phyloP scores from a whole-genome alignment of 1,140 invertebrate species.

The Cotesia vestalis region DNA sequence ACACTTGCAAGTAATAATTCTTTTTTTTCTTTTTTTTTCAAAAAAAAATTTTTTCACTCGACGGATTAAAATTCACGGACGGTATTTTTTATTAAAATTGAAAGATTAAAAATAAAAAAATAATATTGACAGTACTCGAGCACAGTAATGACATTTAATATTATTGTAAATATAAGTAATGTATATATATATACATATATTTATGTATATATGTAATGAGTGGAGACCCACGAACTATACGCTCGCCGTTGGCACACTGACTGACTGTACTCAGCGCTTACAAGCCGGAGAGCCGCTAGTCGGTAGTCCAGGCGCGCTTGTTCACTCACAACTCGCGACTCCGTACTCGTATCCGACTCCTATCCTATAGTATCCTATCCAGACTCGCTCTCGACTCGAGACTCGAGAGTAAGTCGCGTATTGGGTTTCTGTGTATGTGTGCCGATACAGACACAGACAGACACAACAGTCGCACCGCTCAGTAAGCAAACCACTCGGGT shows the following conservation, averaged over 20 bases:
- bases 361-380: constrained; percentile 10
- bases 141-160: too few relatives aligned
- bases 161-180: too few relatives aligned
- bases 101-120: too few relatives aligned
- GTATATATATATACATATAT: too few relatives aligned
- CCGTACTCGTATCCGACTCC: too few relatives aligned
- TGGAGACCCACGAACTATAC: constrained; percentile 45
- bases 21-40: too few relatives aligned
- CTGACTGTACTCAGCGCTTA: constrained; percentile 57
- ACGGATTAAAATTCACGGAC: constrained; percentile 6
- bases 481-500: constrained; percentile 32
- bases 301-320: constrained; percentile 61
- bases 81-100: background rate
- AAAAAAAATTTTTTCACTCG: too few relatives aligned
- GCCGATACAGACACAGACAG: constrained; percentile 35
- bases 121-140: too few relatives aligned
- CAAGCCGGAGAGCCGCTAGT: constrained; percentile 51
- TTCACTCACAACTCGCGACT: constrained; percentile 43
- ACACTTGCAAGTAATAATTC: constrained; percentile 10
- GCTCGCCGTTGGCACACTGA: constrained; percentile 65
- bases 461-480: constrained; percentile 45
- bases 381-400: constrained; percentile 46
- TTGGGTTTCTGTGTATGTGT: too few relatives aligned
- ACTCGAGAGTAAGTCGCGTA: too few relatives aligned
- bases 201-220: background rate